phyloP scores from a whole-genome alignment of 2,113 vertebrate genomes.

The Chionis minor region DNA sequence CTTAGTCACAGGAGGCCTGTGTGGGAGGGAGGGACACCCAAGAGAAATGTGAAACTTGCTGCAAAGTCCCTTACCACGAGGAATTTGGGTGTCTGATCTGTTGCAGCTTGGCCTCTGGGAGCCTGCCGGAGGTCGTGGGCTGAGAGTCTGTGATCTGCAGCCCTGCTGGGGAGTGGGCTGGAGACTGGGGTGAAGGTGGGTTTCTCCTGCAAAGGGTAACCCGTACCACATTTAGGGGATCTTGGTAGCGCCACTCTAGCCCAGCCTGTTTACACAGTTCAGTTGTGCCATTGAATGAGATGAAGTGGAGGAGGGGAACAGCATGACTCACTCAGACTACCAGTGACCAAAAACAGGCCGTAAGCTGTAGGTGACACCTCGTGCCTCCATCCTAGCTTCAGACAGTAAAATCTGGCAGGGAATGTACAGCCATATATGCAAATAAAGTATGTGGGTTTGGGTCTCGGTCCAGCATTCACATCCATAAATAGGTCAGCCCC shows the following conservation, averaged over 20 bases:
- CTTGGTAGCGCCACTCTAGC: not conserved
- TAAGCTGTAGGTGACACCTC: not conserved
- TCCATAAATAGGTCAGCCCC: not conserved
- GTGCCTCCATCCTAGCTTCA: not conserved
- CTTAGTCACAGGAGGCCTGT: conserved; percentile 11
- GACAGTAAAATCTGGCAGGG: not conserved
- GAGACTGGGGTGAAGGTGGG: not conserved
- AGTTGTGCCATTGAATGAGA: not conserved
- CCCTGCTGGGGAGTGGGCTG: not conserved
- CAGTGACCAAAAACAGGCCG: not conserved
- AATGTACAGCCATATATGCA: not conserved
- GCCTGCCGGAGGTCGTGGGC: not conserved
- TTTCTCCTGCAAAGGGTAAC: not conserved
- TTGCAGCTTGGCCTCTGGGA: not conserved
- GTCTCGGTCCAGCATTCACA: not conserved
- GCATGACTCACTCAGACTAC: not conserved
- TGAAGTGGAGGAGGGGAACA: not conserved
- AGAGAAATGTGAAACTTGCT: conserved; percentile 9
- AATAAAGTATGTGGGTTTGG: not conserved
- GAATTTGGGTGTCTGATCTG: not conserved
- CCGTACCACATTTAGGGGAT: not conserved
- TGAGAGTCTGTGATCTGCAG: not conserved
- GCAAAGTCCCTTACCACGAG: not conserved
- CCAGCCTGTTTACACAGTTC: not conserved
- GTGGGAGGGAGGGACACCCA: conserved; percentile 38